phyloP scores from a whole-genome alignment of 2,113 vertebrate species.

The Ceyx cyanopectus region DNA sequence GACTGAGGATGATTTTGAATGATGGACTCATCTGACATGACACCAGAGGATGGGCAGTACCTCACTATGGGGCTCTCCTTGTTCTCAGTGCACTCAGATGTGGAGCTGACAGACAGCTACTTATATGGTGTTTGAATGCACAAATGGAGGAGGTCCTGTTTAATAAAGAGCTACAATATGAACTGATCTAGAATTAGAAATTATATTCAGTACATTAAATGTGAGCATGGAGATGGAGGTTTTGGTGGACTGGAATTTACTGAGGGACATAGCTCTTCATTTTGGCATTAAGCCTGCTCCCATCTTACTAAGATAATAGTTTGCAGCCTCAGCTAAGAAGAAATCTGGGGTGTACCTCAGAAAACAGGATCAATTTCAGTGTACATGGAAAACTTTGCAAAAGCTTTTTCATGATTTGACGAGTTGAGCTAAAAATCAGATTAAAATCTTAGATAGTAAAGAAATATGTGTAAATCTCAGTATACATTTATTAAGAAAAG shows the following conservation, averaged over 20 bases:
- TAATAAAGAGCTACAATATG: neutral
- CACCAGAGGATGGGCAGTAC: neutral
- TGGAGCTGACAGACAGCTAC: neutral
- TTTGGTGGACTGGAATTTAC: neutral
- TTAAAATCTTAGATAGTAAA: neutral
- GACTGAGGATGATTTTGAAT: neutral
- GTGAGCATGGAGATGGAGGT: neutral
- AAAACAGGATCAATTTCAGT: neutral
- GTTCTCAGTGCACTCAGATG: neutral
- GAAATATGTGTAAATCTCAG: neutral
- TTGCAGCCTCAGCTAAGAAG: neutral
- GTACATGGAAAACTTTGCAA: neutral
- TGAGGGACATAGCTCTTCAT: neutral
- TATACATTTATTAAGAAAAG: neutral
- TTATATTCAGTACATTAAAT: neutral
- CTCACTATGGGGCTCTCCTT: neutral
- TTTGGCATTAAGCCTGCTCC: neutral
- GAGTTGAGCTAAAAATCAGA: neutral
- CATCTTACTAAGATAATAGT: neutral
- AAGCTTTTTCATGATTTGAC: neutral
- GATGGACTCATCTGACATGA: neutral
- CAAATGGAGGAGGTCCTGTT: neutral
- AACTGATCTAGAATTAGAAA: neutral
- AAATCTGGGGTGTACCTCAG: neutral
- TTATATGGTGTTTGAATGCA: neutral